These are phyloP conservation scores for Limnephilus rhombicus DNA, from an alignment of 2,888 invertebrate species.

Conservation along the genomic window DNA sequence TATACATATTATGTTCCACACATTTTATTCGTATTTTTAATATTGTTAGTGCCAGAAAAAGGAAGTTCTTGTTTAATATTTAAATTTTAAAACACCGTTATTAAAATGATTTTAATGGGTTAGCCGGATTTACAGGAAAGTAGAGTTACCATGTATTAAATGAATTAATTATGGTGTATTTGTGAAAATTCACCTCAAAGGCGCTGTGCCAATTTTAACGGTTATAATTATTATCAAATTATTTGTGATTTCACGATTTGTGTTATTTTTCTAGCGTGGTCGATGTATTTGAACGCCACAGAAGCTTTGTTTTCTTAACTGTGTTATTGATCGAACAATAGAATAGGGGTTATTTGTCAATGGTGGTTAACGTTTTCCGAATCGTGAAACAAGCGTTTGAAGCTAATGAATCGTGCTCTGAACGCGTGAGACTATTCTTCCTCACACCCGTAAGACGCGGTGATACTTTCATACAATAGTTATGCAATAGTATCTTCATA, in stretches of 20 bases:
- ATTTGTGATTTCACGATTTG: constrained; percentile 24
- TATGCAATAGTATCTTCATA: constrained; percentile 30
- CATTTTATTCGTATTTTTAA: too few species aligned
- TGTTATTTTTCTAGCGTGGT: neutral
- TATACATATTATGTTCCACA: too few species aligned
- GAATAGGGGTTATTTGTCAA: constrained; percentile 9
- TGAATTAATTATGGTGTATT: neutral
- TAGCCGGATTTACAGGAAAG: too few species aligned
- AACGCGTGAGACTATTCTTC: constrained; percentile 35
- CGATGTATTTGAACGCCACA: constrained; percentile 3
- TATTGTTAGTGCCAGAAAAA: too few species aligned
- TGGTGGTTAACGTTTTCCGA: constrained; percentile 3
- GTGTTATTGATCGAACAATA: constrained; percentile 36
- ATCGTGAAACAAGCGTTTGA: constrained; percentile 16
- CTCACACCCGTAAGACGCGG: neutral
- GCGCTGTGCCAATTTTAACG: neutral
- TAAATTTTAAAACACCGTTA: too few species aligned
- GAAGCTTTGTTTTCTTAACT: constrained; percentile 26
- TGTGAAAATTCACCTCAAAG: neutral
- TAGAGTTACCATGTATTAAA: too few species aligned
- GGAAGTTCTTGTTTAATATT: too few species aligned
- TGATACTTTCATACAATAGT: neutral
- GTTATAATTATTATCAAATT: neutral
- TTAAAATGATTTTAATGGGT: too few species aligned
- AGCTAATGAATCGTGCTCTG: constrained; percentile 35